Evolutionary conservation across 1,140 invertebrate species (phyloP).

Genomic region (Episyrphus balteatus): DNA sequence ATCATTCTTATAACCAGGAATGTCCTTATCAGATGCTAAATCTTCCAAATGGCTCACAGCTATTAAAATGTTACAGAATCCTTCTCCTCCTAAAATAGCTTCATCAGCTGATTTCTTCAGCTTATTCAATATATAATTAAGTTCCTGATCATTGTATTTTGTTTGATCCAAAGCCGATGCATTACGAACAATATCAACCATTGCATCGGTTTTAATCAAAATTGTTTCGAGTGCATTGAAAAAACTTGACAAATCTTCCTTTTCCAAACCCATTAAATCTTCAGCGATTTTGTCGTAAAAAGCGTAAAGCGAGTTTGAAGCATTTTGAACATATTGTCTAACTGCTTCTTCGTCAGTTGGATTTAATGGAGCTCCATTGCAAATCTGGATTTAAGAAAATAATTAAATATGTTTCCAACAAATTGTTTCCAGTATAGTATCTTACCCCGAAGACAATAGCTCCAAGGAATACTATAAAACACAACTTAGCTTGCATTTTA

Average conservation of each 20-base stretch:
- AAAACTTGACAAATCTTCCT: constrained; percentile 19
- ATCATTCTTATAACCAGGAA: constrained; percentile 17
- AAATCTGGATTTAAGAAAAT: no score
- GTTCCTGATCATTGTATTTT: constrained; percentile 11
- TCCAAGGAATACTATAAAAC: no score
- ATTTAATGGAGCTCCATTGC: no score
- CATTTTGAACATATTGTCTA: no score
- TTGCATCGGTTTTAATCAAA: constrained; percentile 24
- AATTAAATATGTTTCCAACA: no score
- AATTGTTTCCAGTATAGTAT: no score
- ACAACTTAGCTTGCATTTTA: no score
- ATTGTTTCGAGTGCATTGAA: constrained; percentile 25
- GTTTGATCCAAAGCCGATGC: constrained; percentile 15
- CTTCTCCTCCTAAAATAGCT: constrained; percentile 29
- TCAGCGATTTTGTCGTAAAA: neutral
- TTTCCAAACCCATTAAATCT: neutral
- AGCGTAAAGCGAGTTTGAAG: neutral
- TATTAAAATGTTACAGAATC: constrained; percentile 25
- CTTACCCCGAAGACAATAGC: no score
- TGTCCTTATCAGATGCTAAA: constrained; percentile 30
- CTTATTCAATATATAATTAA: constrained; percentile 20
- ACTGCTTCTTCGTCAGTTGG: no score
- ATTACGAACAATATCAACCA: constrained; percentile 25
- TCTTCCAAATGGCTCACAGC: constrained; percentile 22
- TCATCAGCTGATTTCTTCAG: constrained; percentile 21